These are phyloP conservation scores for Tetranychus piercei DNA, from an alignment of 2,888 invertebrate species.

Conservation along the genomic window DNA sequence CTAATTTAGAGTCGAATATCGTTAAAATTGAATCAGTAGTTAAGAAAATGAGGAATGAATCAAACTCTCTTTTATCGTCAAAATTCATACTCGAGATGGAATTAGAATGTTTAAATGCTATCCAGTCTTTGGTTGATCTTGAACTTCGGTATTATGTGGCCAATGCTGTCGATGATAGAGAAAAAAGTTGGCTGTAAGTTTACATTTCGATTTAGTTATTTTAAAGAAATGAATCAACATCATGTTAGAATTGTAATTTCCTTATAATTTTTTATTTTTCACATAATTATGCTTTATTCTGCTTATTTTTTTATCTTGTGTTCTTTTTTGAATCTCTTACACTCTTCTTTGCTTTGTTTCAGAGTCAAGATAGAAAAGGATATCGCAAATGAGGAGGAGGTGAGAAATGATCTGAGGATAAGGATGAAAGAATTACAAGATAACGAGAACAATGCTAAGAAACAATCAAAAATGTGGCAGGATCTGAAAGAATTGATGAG, in stretches of 20 bases:
- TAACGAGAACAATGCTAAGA: conserved; percentile 36
- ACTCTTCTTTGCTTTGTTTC: background rate
- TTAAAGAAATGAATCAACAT: too few relatives aligned
- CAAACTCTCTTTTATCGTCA: conserved; percentile 33
- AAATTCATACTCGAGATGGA: conserved; percentile 28
- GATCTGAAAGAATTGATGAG: conserved; percentile 36
- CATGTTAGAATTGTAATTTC: too few relatives aligned
- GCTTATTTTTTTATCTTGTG: too few relatives aligned
- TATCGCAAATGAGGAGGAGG: background rate
- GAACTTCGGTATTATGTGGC: conserved; percentile 1
- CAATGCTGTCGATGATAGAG: conserved; percentile 7
- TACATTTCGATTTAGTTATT: background rate
- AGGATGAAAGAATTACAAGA: conserved; percentile 38
- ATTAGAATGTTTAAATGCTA: conserved; percentile 28
- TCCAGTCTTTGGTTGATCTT: conserved; percentile 20
- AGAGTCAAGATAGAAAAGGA: background rate
- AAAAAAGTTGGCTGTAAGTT: conserved; percentile 11
- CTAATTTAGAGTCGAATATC: conserved; percentile 39
- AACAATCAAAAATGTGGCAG: conserved; percentile 41
- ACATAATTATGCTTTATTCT: background rate
- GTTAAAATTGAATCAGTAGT: conserved; percentile 39
- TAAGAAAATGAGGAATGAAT: conserved; percentile 40
- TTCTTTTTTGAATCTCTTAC: too few relatives aligned
- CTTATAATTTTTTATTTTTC: background rate
- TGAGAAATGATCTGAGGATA: conserved; percentile 30